Conservation (phyloP, 2,888 invertebrate genomes). For the Eremobia ochroleuca region DNA sequence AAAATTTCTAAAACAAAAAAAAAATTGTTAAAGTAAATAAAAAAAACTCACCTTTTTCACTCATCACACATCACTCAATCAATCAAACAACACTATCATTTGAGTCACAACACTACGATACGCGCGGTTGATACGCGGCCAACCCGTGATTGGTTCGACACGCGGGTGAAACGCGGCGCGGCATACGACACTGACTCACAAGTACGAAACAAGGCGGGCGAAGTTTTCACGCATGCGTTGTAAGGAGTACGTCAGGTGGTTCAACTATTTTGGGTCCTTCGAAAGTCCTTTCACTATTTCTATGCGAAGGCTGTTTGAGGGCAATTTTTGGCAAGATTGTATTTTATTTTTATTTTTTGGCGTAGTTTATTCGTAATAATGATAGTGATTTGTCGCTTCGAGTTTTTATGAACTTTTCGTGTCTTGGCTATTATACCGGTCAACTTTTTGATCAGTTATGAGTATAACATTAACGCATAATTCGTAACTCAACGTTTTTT, state of each 20-base stretch:
- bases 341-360: slow-evolving; percentile 21
- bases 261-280: slow-evolving; percentile 75
- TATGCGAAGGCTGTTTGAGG: slow-evolving; percentile 28
- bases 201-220: slow-evolving; percentile 73
- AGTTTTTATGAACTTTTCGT: not conserved
- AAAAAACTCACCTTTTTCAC: slow-evolving; percentile 56
- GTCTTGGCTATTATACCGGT: not conserved
- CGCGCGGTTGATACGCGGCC: slow-evolving; percentile 60
- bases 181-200: slow-evolving; percentile 77
- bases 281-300: slow-evolving; percentile 70
- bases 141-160: slow-evolving; percentile 50
- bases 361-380: slow-evolving; percentile 11
- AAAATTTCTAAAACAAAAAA: not conserved
- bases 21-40: not conserved
- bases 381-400: not conserved
- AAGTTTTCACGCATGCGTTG: slow-evolving; percentile 84
- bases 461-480: not conserved
- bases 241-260: slow-evolving; percentile 69
- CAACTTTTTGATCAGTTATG: not conserved
- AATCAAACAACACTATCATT: slow-evolving; percentile 56
- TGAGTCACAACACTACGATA: slow-evolving; percentile 60
- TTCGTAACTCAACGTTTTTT: not conserved
- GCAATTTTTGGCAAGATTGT: slow-evolving; percentile 23
- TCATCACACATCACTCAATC: slow-evolving; percentile 55
- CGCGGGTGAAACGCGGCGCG: slow-evolving; percentile 68